A percentile compares a stretch with the other conserved stretches of the same genome.
These are phyloP conservation scores for Lagodon rhomboides DNA, from an alignment of 2,797 vertebrate species.

Conservation along the genomic window DNA sequence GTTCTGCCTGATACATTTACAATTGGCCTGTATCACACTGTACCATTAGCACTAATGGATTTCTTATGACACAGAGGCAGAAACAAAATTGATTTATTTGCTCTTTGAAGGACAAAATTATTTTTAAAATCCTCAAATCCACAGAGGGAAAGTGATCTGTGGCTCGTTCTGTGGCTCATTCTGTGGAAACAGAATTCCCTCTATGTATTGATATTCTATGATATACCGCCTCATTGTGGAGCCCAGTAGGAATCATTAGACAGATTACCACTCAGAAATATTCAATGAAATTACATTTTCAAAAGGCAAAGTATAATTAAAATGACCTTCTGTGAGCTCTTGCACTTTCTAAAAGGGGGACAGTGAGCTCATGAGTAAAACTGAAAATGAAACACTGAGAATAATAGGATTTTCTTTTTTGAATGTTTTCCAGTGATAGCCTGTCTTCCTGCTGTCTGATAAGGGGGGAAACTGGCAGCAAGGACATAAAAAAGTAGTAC, in stretches of 20 bases:
- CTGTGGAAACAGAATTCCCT: conserved; percentile 60
- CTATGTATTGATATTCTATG: conserved; percentile 52
- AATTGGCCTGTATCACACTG: conserved; percentile 20
- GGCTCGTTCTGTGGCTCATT: conserved; percentile 40
- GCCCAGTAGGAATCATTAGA: conserved; percentile 53
- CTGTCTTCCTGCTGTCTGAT: conserved; percentile 40
- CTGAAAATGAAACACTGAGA: conserved; percentile 30
- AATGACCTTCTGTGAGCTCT: conserved; percentile 60
- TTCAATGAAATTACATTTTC: conserved; percentile 65
- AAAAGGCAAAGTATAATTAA: conserved; percentile 55
- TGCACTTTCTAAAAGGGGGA: conserved; percentile 44
- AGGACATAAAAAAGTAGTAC: conserved; percentile 36
- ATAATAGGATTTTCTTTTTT: conserved; percentile 33
- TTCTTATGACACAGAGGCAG: conserved; percentile 17
- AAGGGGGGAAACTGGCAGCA: conserved; percentile 27
- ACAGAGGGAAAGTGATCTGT: conserved; percentile 29
- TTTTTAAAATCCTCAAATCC: conserved; percentile 35
- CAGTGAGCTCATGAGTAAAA: conserved; percentile 32
- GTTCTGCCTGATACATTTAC: neutral
- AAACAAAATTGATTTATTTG: conserved; percentile 48
- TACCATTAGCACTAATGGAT: conserved; percentile 27
- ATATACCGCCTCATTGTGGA: conserved; percentile 47
- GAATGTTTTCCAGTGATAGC: conserved; percentile 15
- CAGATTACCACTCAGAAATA: conserved; percentile 60
- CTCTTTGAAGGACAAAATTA: conserved; percentile 33